Base-by-base conservation (phyloP, 2,888 invertebrate species). In the Toxonevra muliebris region DNA sequence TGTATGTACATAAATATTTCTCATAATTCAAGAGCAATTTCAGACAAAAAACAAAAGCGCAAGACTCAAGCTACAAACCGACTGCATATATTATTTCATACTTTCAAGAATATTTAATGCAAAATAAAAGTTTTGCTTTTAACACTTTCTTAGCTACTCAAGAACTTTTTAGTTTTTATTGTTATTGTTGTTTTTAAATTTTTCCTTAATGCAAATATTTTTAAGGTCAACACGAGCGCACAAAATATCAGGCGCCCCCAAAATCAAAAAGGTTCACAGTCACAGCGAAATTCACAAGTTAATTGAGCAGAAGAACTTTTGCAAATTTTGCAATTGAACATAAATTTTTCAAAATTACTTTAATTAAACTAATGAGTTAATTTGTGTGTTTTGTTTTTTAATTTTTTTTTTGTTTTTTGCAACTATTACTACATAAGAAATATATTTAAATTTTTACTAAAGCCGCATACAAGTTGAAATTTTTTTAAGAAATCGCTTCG, bases 41-140 rank as follows among this genome's bases (percentile, higher is more conserved):
- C 12, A 45, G 11, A n/a, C 13, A n/a, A 5, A 13, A 20, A 2
- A 13, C 12, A 3, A 20, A 57, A 64, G 20, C 58, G 50, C 63
- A 62, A 70, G 59, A 66, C 61, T 57, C 61, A 52, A 57, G 53
- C 19, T 48, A 57, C 55, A 55, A 61, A 57, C 58, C 61, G 42
- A 1, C 3, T 48, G 15, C n/a, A n/a, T 45, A 50, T 11, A 57
- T 7, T 67, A 67, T 69, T 69, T 61, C 48, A 66, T 65, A 69
- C 63, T 52, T 61, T 61, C 10, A 58, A 13, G 15, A 48, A 7
- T 3, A n/a, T 4, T 48, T 48, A 8, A 48, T 13, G n/a, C 8
- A 48, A n/a, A 1, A 45, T 11, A 12, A 12, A 12, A 45, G 2
- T 13, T 11, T 45, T 13, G 45, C 45, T 13, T 12, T 13, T 45